phyloP scores from a whole-genome alignment of 1,140 invertebrate species.

The Drosophila pandora region DNA sequence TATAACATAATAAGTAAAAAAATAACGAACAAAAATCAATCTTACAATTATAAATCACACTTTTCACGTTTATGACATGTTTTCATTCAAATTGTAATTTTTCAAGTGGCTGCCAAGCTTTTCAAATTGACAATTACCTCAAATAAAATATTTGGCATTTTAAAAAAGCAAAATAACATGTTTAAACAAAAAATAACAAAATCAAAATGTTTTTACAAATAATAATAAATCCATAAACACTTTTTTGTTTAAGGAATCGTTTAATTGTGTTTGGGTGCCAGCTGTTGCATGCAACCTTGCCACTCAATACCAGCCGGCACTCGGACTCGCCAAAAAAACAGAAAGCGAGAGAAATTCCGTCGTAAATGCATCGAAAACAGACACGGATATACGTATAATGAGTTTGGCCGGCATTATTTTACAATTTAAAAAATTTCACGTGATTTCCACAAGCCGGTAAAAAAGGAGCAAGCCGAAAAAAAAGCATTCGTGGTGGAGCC shows the following conservation, averaged over 20 bases:
- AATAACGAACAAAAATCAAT: too few species aligned
- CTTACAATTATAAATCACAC: too few species aligned
- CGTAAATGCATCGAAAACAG: conserved; percentile 16
- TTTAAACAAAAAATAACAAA: neutral
- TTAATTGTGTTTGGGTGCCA: conserved; percentile 20
- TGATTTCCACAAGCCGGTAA: conserved; percentile 68
- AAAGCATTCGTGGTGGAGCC: conserved; percentile 2
- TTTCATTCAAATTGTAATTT: neutral
- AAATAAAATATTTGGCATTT: too few species aligned
- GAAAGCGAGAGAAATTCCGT: neutral
- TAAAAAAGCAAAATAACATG: too few species aligned
- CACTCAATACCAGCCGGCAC: neutral
- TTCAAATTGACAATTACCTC: too few species aligned
- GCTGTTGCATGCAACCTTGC: conserved; percentile 43
- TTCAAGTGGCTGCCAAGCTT: too few species aligned
- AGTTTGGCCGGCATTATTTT: conserved; percentile 75
- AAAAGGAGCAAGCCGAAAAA: conserved; percentile 41
- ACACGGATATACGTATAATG: conserved; percentile 51
- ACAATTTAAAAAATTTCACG: conserved; percentile 70
- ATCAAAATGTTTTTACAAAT: too few species aligned
- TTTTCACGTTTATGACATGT: neutral
- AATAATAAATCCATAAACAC: neutral
- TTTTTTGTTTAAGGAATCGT: neutral
- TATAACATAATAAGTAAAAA: too few species aligned
- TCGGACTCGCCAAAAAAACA: neutral